phyloP scores from a whole-genome alignment of 2,797 vertebrate species.

The Acridotheres tristis region DNA sequence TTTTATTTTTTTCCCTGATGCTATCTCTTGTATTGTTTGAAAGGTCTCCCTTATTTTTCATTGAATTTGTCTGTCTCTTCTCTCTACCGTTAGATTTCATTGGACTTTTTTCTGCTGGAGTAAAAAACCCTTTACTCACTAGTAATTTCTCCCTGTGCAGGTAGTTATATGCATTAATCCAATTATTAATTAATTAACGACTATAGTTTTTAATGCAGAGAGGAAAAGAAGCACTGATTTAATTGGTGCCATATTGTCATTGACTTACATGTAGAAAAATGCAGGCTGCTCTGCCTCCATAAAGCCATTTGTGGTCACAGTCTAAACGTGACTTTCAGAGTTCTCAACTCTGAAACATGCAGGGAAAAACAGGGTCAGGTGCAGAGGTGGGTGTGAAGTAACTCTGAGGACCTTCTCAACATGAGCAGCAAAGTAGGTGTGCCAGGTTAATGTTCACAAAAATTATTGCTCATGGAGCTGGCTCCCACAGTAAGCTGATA shows the following conservation, averaged over 20 bases:
- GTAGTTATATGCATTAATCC: not conserved
- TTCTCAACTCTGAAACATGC: not conserved
- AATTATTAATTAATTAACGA: slow-evolving; percentile 2
- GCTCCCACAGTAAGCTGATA: not conserved
- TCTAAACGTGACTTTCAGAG: not conserved
- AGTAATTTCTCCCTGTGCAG: not conserved
- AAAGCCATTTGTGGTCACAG: not conserved
- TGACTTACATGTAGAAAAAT: not conserved
- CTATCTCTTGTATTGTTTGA: not conserved
- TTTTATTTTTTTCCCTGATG: not conserved
- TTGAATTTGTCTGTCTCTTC: not conserved
- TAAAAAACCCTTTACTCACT: not conserved
- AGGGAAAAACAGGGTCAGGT: not conserved
- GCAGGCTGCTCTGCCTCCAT: not conserved
- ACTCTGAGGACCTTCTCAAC: not conserved
- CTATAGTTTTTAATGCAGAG: not conserved
- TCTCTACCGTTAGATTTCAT: not conserved
- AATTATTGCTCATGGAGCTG: not conserved
- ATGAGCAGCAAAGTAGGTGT: not conserved
- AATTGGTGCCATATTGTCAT: not conserved
- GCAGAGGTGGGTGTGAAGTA: not conserved
- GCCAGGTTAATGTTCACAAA: not conserved
- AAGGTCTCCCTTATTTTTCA: not conserved
- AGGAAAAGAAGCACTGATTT: not conserved
- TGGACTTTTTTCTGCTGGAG: not conserved